A percentile compares a stretch with the other conserved stretches of the same genome.
Evolutionary conservation across 2,888 invertebrate genomes (phyloP).

Genomic region (Psylliodes chrysocephalus): DNA sequence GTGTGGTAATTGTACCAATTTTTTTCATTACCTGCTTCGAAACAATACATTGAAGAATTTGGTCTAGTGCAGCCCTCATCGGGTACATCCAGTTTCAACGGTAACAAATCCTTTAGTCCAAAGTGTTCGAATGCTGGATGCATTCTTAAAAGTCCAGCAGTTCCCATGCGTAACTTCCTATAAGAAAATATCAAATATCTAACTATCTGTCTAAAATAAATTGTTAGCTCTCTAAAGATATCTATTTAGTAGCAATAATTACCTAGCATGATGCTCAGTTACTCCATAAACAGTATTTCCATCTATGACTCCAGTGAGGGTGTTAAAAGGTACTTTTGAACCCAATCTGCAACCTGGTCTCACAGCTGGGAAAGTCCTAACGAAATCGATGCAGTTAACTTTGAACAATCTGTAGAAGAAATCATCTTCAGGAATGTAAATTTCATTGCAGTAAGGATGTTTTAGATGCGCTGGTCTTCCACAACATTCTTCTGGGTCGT

Average conservation of each 20-base stretch:
- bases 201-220: too few relatives aligned
- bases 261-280: constrained; percentile 83
- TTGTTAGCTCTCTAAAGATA: too few relatives aligned
- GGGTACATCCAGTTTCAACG: constrained; percentile 87
- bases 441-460: constrained; percentile 92
- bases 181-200: constrained; percentile 46
- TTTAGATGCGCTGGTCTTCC: constrained; percentile 82
- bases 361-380: constrained; percentile 87
- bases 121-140: constrained; percentile 89
- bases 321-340: constrained; percentile 86
- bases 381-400: constrained; percentile 90
- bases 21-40: constrained; percentile 89
- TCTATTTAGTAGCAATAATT: too few relatives aligned
- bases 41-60: constrained; percentile 90
- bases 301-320: constrained; percentile 86
- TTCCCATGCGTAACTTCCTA: constrained; percentile 84
- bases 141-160: constrained; percentile 85
- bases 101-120: constrained; percentile 87
- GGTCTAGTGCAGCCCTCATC: constrained; percentile 93
- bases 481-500: constrained; percentile 93
- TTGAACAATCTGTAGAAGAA: constrained; percentile 88
- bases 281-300: constrained; percentile 92
- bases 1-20: too few relatives aligned
- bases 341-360: constrained; percentile 90
- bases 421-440: constrained; percentile 87